Evolutionary conservation across 2,797 vertebrate species (phyloP).

Genomic region (Helarctos malayanus): DNA sequence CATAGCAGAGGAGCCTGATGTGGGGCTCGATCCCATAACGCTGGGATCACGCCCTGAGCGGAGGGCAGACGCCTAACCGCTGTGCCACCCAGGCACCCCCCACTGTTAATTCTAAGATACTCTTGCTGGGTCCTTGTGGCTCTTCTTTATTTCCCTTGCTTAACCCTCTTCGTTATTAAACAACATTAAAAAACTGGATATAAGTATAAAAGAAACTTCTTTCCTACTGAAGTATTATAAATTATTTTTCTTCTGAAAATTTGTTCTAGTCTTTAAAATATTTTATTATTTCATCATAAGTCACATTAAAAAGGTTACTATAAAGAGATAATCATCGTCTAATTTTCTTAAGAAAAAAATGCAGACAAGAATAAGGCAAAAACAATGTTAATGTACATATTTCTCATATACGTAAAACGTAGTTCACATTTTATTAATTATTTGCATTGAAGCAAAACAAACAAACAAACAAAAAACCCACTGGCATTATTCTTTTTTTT

Average conservation of each 20-base stretch:
- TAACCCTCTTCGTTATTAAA: neutral
- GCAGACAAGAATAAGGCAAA: neutral
- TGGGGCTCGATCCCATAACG: too few relatives aligned
- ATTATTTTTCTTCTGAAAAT: neutral
- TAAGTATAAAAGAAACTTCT: neutral
- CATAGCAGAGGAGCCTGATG: too few relatives aligned
- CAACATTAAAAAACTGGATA: neutral
- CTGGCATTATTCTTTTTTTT: slow-evolving; percentile 9
- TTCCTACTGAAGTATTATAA: neutral
- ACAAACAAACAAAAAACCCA: neutral
- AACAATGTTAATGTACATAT: neutral
- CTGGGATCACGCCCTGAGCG: too few relatives aligned
- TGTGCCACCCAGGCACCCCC: too few relatives aligned
- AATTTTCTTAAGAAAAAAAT: neutral
- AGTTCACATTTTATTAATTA: neutral
- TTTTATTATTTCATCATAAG: neutral
- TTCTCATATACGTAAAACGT: neutral
- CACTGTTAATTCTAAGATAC: neutral
- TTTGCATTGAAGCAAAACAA: slow-evolving; percentile 1
- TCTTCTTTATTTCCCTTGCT: neutral
- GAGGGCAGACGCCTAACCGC: too few relatives aligned
- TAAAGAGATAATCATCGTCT: neutral
- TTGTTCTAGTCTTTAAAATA: neutral
- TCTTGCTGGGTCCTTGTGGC: neutral
- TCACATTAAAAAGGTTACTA: neutral